Percentiles rank a stretch among this genome's conserved stretches.
Conservation (phyloP, 2,888 invertebrate genomes). For the Caprella mutica region DNA sequence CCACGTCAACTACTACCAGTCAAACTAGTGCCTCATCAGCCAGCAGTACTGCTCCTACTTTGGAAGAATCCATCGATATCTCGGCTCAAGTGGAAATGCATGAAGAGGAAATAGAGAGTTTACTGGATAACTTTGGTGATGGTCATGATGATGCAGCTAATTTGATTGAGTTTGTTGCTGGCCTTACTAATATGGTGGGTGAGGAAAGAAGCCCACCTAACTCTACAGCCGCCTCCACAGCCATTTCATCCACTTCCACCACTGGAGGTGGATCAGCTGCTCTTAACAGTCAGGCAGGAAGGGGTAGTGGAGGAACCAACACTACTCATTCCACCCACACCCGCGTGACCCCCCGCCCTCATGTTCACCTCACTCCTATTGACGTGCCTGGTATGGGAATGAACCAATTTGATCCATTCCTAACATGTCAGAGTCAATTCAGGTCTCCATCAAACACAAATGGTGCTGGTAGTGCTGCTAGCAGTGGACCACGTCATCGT, state of each 20-base stretch:
- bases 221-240: conserved; percentile 2
- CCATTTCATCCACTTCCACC: background rate
- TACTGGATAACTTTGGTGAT: too few relatives aligned
- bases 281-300: conserved; percentile 47
- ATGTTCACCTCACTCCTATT: conserved; percentile 46
- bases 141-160: too few relatives aligned
- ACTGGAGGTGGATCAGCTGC: conserved; percentile 9
- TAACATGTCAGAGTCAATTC: conserved; percentile 61
- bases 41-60: background rate
- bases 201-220: too few relatives aligned
- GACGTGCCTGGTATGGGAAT: conserved; percentile 33
- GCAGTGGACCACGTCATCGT: too few relatives aligned
- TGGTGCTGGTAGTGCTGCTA: too few relatives aligned
- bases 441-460: too few relatives aligned
- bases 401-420: conserved; percentile 51
- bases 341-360: conserved; percentile 55
- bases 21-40: background rate
- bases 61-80: too few relatives aligned
- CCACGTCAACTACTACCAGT: background rate
- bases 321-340: conserved; percentile 61
- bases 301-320: conserved; percentile 50
- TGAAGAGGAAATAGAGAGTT: too few relatives aligned
- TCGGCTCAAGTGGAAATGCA: too few relatives aligned
- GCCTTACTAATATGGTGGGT: too few relatives aligned
- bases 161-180: too few relatives aligned